Conservation (phyloP, 2,888 invertebrate species). For the Drosophila emarginata region DNA sequence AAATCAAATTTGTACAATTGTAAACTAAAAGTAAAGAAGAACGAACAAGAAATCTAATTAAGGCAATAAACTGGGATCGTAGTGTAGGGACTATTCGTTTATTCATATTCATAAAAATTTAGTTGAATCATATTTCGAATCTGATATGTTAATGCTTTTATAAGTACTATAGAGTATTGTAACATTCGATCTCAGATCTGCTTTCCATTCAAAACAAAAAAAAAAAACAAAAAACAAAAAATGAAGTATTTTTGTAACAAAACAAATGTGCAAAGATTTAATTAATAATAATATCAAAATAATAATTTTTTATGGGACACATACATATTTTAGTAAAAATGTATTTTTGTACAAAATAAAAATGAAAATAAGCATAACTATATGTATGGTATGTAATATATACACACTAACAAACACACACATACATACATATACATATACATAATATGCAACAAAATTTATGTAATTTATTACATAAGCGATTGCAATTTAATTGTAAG, state of each 20-base stretch:
- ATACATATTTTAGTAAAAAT: constrained; percentile 72
- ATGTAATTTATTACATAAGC: constrained; percentile 26
- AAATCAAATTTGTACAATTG: constrained; percentile 12
- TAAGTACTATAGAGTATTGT: not conserved
- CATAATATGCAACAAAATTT: constrained; percentile 17
- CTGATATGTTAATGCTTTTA: not conserved
- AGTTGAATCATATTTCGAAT: constrained; percentile 2
- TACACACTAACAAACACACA: not conserved
- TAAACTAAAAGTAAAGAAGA: constrained; percentile 1
- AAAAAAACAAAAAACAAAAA: constrained; percentile 19
- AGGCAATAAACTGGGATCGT: constrained; percentile 6
- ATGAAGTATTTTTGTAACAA: not conserved
- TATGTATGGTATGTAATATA: constrained; percentile 7
- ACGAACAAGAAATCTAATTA: constrained; percentile 16
- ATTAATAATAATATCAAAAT: constrained; percentile 13
- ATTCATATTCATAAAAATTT: not conserved
- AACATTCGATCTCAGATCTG: not conserved
- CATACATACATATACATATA: constrained; percentile 10
- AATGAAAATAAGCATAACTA: constrained; percentile 17
- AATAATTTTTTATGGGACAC: constrained; percentile 65
- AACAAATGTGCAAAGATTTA: constrained; percentile 35
- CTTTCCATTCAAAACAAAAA: not conserved
- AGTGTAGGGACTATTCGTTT: not conserved
- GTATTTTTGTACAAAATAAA: constrained; percentile 71
- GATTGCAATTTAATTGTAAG: constrained; percentile 34